Base-by-base conservation (phyloP, 2,113 vertebrate species). In the Gopherus evgoodei region DNA sequence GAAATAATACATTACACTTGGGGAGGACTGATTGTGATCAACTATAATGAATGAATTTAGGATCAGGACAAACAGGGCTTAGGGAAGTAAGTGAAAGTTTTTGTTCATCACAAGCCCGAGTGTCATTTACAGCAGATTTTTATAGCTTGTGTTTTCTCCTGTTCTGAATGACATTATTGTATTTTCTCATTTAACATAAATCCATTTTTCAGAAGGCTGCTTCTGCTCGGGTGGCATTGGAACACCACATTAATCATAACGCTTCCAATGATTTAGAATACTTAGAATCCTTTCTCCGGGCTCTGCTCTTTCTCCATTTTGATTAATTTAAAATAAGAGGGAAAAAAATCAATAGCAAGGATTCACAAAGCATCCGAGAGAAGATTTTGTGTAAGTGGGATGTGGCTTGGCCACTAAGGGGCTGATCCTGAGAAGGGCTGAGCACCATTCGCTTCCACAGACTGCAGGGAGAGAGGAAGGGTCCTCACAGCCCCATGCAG, bases 181-280 rank as follows among this genome's bases (percentile, higher is more conserved):
- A 88, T 95, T 97, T 95, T 92, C 57, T 94, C 86, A 86, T 97
- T 97, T 97, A 92, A 96, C 96, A 95, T 96, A 97, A 97, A 97
- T 97, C 96, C 84, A 92, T 97, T 97, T 96, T 96, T 95, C 0
- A 11, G 95, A 97, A 95, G 92, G 96, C 96, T 95, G 96, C 93
- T 96, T 95, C 88, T 93, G 90, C 93, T 91, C n/a, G 0, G 88
- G 95, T 93, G 93, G 92, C 94, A 96, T 90, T 79, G 8, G 95
- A 93, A 96, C 95, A 93, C 95, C 89, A 94, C 96, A 97, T 97
- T 96, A 97, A 97, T 97, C 96, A 97, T 0, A 25, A 76, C 38
- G 93, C 92, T 96, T 94, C 96, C 97, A 95, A 97, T 97, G 96
- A 97, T 92, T 96, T 93, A 93, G 94, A 97, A 96, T 97, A 96